Percentiles rank a stretch among this genome's conserved stretches.
Conservation (phyloP, 2,113 vertebrate genomes). For the Stomatorhinus ivindoensis region DNA sequence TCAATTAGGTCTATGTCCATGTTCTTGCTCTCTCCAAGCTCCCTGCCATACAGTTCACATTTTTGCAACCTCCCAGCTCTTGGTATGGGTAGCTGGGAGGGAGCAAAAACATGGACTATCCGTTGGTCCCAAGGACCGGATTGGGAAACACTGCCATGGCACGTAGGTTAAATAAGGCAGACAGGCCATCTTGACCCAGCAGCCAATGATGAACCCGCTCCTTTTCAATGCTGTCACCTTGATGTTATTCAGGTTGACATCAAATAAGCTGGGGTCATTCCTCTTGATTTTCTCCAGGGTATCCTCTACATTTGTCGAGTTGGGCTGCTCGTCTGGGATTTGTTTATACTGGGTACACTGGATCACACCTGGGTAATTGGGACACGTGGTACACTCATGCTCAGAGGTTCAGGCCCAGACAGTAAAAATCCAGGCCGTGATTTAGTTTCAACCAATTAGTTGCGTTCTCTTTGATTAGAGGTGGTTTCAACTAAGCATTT, state of each 20-base stretch:
- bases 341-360: slow-evolving; percentile 92
- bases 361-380: slow-evolving; percentile 76
- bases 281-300: slow-evolving; percentile 76
- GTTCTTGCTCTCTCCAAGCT: no score
- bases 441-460: background rate
- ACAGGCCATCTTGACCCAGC: background rate
- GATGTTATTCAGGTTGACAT: slow-evolving; percentile 98
- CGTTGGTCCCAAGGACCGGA: background rate
- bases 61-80: no score
- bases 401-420: background rate
- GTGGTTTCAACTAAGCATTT: background rate
- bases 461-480: background rate
- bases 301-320: slow-evolving; percentile 86
- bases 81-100: background rate
- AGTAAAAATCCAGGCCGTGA: background rate
- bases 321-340: slow-evolving; percentile 90
- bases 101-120: background rate
- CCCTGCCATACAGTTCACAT: no score
- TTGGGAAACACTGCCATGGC: background rate
- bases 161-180: background rate
- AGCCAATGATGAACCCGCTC: background rate
- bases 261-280: slow-evolving; percentile 83
- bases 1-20: no score
- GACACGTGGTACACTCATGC: background rate
- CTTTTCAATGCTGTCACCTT: slow-evolving; percentile 56